Conservation (phyloP, 1,140 invertebrate species). For the Brachionus angularis region DNA sequence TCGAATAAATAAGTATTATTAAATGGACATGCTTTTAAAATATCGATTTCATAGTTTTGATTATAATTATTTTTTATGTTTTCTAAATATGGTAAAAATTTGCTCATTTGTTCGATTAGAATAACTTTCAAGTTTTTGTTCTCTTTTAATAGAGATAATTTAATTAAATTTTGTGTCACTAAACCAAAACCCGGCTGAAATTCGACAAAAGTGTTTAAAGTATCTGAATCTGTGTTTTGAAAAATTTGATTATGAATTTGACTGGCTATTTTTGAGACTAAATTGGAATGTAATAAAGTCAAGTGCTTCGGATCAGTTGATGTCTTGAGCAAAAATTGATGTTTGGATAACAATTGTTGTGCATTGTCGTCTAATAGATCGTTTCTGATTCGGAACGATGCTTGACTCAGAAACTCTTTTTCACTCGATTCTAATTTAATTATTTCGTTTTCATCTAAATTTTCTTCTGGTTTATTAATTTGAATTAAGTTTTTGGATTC, state of each 20-base stretch:
- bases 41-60: neutral
- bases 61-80: conserved; percentile 12
- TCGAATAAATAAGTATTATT: neutral
- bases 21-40: neutral
- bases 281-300: neutral
- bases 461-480: no score
- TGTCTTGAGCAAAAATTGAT: neutral
- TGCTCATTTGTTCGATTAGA: neutral
- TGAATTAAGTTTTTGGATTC: no score
- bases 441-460: no score
- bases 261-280: neutral
- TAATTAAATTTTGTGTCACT: neutral
- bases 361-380: neutral
- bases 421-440: no score
- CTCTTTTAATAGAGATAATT: neutral
- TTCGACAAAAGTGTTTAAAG: conserved; percentile 3
- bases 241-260: neutral
- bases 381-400: conserved; percentile 34
- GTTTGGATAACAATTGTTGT: neutral
- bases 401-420: neutral
- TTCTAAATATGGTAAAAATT: neutral
- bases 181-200: conserved; percentile 27
- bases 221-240: neutral
- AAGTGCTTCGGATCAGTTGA: conserved; percentile 36
- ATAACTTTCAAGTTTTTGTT: conserved; percentile 4